These are phyloP conservation scores for Chunga burmeisteri DNA, from an alignment of 2,113 vertebrate genomes.

Conservation along the genomic window DNA sequence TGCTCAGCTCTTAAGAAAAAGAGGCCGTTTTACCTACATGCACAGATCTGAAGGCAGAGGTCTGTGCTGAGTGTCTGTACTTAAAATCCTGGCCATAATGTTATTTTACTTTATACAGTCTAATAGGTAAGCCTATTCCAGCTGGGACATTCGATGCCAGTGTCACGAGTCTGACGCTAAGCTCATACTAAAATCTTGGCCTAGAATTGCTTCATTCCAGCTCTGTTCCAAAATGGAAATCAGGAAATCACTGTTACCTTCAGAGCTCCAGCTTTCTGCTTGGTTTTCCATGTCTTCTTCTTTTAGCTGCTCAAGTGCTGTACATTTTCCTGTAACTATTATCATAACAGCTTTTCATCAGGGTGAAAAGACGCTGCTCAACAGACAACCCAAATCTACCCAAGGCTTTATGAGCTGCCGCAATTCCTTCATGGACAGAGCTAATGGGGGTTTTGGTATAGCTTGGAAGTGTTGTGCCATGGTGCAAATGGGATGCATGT, in stretches of 20 bases:
- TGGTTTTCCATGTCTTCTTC: not conserved
- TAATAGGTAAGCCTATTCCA: not conserved
- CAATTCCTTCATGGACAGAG: not conserved
- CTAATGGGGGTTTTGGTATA: not conserved
- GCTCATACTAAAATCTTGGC: not conserved
- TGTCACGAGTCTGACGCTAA: not conserved
- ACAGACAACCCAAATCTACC: not conserved
- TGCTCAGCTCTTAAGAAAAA: not conserved
- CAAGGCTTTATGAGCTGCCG: not conserved
- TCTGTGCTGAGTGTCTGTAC: not conserved
- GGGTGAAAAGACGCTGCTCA: not conserved
- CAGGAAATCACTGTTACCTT: not conserved
- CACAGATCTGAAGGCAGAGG: not conserved
- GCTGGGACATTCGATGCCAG: not conserved
- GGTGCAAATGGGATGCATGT: not conserved
- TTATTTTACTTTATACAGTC: not conserved
- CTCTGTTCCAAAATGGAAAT: not conserved
- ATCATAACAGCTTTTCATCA: not conserved
- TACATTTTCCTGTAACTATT: not conserved
- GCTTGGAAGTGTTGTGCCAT: not conserved
- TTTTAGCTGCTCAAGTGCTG: not conserved
- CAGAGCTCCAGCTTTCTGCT: not conserved
- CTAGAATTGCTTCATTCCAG: not conserved
- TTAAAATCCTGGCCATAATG: not conserved
- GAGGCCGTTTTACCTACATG: not conserved